Evolutionary conservation across 2,113 vertebrate species (phyloP).

Genomic region (Lophura nycthemera): DNA sequence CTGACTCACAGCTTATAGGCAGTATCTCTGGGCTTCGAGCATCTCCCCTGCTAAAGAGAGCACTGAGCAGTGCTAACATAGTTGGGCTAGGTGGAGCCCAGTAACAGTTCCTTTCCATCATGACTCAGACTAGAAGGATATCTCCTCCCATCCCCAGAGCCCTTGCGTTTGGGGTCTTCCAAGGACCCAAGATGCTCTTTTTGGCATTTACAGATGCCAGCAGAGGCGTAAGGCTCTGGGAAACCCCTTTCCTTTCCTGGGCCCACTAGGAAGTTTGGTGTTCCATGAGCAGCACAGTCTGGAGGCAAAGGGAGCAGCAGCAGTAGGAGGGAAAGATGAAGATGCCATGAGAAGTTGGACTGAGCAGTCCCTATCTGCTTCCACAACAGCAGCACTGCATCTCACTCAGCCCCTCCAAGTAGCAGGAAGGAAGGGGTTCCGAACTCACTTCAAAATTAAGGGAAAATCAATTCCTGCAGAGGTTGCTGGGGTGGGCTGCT

Average conservation of each 20-base stretch:
- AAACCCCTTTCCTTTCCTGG: not conserved
- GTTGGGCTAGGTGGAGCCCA: constrained; percentile 51
- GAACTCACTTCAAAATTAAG: not conserved
- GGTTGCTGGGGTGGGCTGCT: not conserved
- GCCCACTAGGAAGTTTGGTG: not conserved
- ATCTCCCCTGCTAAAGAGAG: not conserved
- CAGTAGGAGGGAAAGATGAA: not conserved
- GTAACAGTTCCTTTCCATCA: constrained; percentile 1
- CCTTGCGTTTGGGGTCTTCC: not conserved
- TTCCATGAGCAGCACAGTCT: accelerated
- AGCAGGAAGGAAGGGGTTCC: not conserved
- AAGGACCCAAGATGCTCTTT: not conserved
- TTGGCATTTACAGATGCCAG: not conserved
- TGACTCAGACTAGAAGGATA: constrained; percentile 31
- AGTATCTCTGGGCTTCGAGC: not conserved
- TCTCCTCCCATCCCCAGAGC: constrained; percentile 42
- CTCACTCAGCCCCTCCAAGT: not conserved
- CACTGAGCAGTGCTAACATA: not conserved
- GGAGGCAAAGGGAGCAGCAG: not conserved
- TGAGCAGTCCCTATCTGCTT: not conserved
- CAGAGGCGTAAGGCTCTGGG: not conserved
- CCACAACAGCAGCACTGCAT: not conserved
- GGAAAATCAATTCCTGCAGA: not conserved
- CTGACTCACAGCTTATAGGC: constrained; percentile 17
- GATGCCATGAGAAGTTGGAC: accelerated